Evolutionary conservation across 2,113 vertebrate species (phyloP), one percentile per base, ranked within the genome.

Genomic region (Scomber japonicus): DNA sequence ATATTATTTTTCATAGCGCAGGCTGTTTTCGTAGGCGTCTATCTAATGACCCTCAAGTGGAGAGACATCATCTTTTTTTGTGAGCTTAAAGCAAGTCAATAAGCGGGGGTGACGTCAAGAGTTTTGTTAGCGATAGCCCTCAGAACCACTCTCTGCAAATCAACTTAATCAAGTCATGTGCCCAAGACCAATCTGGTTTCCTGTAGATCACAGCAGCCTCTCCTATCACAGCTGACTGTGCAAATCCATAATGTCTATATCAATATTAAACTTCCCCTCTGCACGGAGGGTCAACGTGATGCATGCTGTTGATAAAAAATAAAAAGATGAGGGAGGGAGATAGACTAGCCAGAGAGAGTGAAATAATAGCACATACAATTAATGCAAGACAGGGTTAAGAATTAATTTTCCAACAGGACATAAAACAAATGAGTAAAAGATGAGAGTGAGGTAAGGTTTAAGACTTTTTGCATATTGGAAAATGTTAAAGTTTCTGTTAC

Each of bases 111-210:
- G 45, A 53, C 16, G 12, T 80, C 71, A 65, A 69, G 76, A 64
- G 65, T 81, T 49, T 27, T 67, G 60, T 82, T 71, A 55, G 54
- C 54, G 46, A 76, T 48, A 13, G 51, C 35, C 60, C 5, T 62
- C 46, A 31, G 57, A 71, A 14, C 55, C 60, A 46, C 14, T 53
- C 57, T 15, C 19, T 45, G 68, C 61, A 67, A 78, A 70, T 88
- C 75, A 66, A 64, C 51, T 76, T 76, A 75, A 78, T 81, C 74
- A 40, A 63, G 75, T 89, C 71, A 87, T 68, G 87, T 85, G 84
- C 62, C 80, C 15, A 72, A 27, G 63, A 66, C 62, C 7, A 5
- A 46, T 50, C 21, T 71, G 51, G 69, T 78, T 88, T 78, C 70
- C 78, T 84, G 21, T 66, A 49, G 61, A 50, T 78, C 79, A 61